Evolutionary conservation across 1,140 invertebrate species (phyloP).

Genomic region (Drosophila repleta): DNA sequence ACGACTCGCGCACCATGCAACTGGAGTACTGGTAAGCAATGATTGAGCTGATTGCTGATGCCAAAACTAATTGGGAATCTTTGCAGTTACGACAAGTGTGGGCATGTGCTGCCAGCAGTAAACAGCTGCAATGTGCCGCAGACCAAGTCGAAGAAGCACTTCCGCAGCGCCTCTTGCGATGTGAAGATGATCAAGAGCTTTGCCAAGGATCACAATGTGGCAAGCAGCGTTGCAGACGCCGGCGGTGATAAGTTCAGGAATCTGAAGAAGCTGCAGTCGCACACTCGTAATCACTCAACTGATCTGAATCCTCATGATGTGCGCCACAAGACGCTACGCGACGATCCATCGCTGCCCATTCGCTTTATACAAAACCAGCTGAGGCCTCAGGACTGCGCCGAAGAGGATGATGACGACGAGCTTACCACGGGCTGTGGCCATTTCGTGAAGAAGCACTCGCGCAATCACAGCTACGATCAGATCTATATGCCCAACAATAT

Average conservation of each 20-base stretch:
- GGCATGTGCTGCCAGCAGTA: conserved; percentile 53
- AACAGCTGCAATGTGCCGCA: conserved; percentile 62
- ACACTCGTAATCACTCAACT: conserved; percentile 84
- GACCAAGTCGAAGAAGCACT: conserved; percentile 81
- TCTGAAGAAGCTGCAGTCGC: conserved; percentile 78
- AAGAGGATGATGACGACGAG: conserved; percentile 79
- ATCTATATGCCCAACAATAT: conserved; percentile 84
- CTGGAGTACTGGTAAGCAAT: conserved; percentile 84
- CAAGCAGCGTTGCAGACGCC: conserved; percentile 34
- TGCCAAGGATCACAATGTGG: conserved; percentile 76
- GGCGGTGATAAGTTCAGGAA: conserved; percentile 73
- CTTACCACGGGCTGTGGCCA: conserved; percentile 77
- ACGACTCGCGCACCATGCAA: conserved; percentile 86
- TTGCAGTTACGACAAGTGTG: conserved; percentile 79
- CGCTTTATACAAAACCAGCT: conserved; percentile 82
- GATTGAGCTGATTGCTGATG: too few species aligned
- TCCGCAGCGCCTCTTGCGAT: conserved; percentile 82
- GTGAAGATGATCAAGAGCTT: conserved; percentile 83
- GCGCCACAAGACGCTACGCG: conserved; percentile 73
- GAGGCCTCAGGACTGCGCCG: conserved; percentile 65
- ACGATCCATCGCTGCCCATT: conserved; percentile 66
- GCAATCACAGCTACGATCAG: conserved; percentile 83
- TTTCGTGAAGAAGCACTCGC: conserved; percentile 81
- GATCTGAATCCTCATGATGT: conserved; percentile 72
- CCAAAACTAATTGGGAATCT: background rate